Evolutionary conservation across 2,888 invertebrate species (phyloP), one percentile per base, ranked within the genome.

Genomic region (Erebia ligea): DNA sequence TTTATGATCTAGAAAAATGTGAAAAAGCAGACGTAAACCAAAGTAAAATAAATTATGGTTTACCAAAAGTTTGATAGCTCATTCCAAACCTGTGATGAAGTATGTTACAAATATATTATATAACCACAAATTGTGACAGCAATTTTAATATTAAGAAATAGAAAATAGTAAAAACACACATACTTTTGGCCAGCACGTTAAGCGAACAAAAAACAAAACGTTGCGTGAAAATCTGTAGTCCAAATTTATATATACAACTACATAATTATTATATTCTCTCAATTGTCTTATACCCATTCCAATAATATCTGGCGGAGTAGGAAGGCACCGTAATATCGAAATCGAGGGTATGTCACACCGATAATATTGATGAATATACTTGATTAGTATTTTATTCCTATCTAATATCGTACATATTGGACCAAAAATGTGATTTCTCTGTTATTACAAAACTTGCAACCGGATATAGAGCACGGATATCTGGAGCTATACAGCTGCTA

Each of bases 171-270:
- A 19, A 66, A 56, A 63, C 57, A 25, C 54, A 21, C 54, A 50
- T 58, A 58, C 19, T 70, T 62, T 65, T 17, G 34, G 45, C 61
- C 67, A 42, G 45, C 45, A 67, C 45, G 64, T 65, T 45, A 69
- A 75, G 67, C 68, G 57, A 67, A 64, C 63, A 40, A 66, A 75
- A 69, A 11, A 75, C 17, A 72, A 74, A 73, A 61, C 50, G 58
- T 61, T 71, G 73, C 69, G 67, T 70, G 61, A 73, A 59, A 58
- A 57, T 54, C 66, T 71, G 74, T 73, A 74, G 76, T 76, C 76
- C 63, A 71, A 76, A 77, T 76, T 74, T 73, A 74, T 74, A 34
- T 54, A 45, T 8, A 6, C 5, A 0, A 6, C 5, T 13, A 45
- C 45, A 45, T 45, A 3, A 45, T 45, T 45, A 13, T 13, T 45